Base-by-base conservation (phyloP, 2,888 invertebrate species). In the Eupithecia subumbrata region DNA sequence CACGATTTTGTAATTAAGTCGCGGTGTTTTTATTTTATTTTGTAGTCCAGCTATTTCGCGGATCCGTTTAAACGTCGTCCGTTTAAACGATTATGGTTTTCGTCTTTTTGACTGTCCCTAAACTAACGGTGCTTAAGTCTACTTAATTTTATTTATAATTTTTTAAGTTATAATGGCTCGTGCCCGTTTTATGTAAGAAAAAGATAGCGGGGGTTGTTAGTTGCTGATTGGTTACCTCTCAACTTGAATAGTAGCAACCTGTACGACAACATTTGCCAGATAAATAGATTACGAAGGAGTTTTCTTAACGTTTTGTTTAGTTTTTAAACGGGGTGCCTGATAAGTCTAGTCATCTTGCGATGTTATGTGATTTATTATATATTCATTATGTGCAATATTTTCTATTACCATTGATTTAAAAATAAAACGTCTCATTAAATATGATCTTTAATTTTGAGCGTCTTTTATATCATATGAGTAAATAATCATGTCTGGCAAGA, bases 261-360 rank as follows among this genome's bases (percentile, higher is more conserved):
- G 12, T 60, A 5, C 14, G 25, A 5, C 5, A 60, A 12, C 22
- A 60, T 25, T 60, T 2, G 5, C 25, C 60, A 5, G 60, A 60
- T 60, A 5, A 56, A 22, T 12, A 22, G 14, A 14, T 60, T 25
- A 25, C 5, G 25, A 12, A 25, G 25, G 60, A 60, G 60, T 25
- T 60, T 60, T 25, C 14, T 60, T 60, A 60, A n/a, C 12, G 25
- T 25, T 60, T 60, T 60, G 12, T 25, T 22, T 60, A 56, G 4
- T 56, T 18, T 52, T n/a, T 66, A 52, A 64, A 52, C 34, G 7
- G 34, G 37, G 5, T 64, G 34, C 48, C 48, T 52, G 40, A 43
- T 45, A 63, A 70, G 37, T 79, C 80, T 80, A 79, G 79, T 80
- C 78, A 74, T 63, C 74, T 70, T 76, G 75, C 76, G 70, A 74